These are phyloP conservation scores for Bradypus variegatus DNA, from an alignment of 2,797 vertebrate genomes.

Conservation along the genomic window DNA sequence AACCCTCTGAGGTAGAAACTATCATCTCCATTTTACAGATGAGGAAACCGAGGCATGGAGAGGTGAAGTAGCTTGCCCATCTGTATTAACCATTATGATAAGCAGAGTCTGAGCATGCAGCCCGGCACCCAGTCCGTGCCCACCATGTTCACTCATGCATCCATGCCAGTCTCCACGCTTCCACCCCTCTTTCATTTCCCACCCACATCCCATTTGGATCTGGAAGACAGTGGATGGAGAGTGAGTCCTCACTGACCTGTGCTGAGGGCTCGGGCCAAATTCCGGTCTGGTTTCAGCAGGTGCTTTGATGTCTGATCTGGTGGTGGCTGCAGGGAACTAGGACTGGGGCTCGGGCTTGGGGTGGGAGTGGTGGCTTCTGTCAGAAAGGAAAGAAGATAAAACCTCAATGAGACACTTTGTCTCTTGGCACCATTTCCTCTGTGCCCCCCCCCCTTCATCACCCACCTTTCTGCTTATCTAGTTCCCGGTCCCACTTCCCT, in stretches of 20 bases:
- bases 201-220: not conserved
- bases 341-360: slow-evolving; percentile 69
- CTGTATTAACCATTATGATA: not conserved
- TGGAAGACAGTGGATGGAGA: not conserved
- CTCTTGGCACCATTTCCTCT: not conserved
- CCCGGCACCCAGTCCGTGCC: not conserved
- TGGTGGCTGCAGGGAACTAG: slow-evolving; percentile 78
- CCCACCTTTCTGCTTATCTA: not conserved
- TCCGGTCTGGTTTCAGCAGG: slow-evolving; percentile 77
- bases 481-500: not conserved
- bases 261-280: slow-evolving; percentile 74
- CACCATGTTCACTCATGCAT: not conserved
- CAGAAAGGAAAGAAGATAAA: not conserved
- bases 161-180: not conserved
- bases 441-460: not conserved
- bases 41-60: slow-evolving; percentile 21
- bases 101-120: not conserved
- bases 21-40: not conserved
- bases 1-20: not conserved
- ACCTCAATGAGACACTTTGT: not conserved
- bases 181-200: not conserved
- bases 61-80: not conserved
- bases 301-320: slow-evolving; percentile 79
- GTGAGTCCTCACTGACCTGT: slow-evolving; percentile 73
- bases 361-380: slow-evolving; percentile 54